Conservation (phyloP, 2,888 invertebrate species). For the Drosophila gaucha region DNA sequence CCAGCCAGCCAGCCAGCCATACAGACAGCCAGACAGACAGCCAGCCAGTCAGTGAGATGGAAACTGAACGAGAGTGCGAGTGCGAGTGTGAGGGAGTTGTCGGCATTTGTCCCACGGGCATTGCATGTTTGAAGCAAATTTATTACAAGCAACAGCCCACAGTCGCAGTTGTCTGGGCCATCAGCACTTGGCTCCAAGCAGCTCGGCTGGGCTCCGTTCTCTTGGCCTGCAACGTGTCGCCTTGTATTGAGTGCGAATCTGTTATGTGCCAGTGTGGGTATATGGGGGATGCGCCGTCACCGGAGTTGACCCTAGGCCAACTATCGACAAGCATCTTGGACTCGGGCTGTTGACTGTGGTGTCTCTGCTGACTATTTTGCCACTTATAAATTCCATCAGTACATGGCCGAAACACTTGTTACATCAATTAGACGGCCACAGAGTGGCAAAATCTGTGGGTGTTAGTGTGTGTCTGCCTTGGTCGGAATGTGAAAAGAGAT, state of each 20-base stretch:
- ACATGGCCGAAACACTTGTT: slow-evolving; percentile 83
- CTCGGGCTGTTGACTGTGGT: slow-evolving; percentile 60
- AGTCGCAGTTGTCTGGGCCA: slow-evolving; percentile 74
- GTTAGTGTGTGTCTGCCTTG: slow-evolving; percentile 27
- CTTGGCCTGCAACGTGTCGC: slow-evolving; percentile 62
- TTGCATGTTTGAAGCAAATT: slow-evolving; percentile 79
- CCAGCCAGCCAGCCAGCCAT: slow-evolving; percentile 11
- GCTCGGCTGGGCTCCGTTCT: slow-evolving; percentile 22
- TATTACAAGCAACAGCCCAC: slow-evolving; percentile 77
- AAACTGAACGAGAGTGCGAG: slow-evolving; percentile 3
- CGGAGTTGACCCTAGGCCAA: slow-evolving; percentile 58
- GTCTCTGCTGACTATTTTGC: slow-evolving; percentile 72
- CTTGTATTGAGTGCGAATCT: slow-evolving; percentile 74
- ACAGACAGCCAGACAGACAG: slow-evolving; percentile 11
- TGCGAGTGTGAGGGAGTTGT: slow-evolving; percentile 46
- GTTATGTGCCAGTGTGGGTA: slow-evolving; percentile 10
- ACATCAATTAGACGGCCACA: slow-evolving; percentile 82
- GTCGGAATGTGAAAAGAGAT: slow-evolving; percentile 61
- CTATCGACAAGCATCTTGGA: slow-evolving; percentile 76
- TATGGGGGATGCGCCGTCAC: slow-evolving; percentile 23
- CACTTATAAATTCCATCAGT: slow-evolving; percentile 79
- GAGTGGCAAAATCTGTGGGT: slow-evolving; percentile 39
- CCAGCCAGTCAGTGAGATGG: slow-evolving; percentile 27
- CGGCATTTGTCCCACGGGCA: slow-evolving; percentile 76
- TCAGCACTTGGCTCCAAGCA: slow-evolving; percentile 67